Evolutionary conservation across 2,797 vertebrate species (phyloP).

Genomic region (Xenentodon cancila): DNA sequence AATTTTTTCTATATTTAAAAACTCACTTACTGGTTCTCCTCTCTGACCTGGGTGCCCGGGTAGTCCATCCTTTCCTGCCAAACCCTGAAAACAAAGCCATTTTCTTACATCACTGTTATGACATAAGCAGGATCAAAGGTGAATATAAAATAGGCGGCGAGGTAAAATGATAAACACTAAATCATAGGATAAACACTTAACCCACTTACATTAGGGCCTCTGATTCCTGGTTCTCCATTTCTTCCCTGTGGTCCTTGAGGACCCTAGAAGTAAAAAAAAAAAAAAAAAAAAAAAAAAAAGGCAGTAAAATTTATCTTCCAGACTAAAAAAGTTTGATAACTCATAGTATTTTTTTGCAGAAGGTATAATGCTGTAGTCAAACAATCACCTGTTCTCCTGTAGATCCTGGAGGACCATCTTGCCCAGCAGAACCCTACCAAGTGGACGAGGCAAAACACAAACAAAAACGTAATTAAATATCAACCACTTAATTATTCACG

Average conservation of each 20-base stretch:
- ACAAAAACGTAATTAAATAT: slow-evolving; percentile 27
- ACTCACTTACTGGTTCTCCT: slow-evolving; percentile 88
- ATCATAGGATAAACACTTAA: slow-evolving; percentile 19
- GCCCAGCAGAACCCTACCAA: slow-evolving; percentile 87
- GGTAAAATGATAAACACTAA: slow-evolving; percentile 1
- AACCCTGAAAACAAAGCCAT: slow-evolving; percentile 81
- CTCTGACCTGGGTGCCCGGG: slow-evolving; percentile 93
- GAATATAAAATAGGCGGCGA: slow-evolving; percentile 9
- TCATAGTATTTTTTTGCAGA: neutral
- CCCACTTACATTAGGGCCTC: slow-evolving; percentile 89
- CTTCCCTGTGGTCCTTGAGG: slow-evolving; percentile 88
- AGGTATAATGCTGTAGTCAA: neutral
- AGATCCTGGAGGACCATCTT: slow-evolving; percentile 86
- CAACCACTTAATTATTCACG: slow-evolving; percentile 11
- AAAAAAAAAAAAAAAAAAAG: no score
- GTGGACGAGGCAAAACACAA: slow-evolving; percentile 18
- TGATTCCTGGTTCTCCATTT: slow-evolving; percentile 86
- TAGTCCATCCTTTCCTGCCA: slow-evolving; percentile 89
- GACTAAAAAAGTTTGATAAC: slow-evolving; percentile 1
- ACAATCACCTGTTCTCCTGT: slow-evolving; percentile 87
- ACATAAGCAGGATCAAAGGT: slow-evolving; percentile 7
- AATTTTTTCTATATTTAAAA: slow-evolving; percentile 1
- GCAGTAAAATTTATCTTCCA: slow-evolving; percentile 3
- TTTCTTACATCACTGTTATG: slow-evolving; percentile 26
- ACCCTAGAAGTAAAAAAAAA: slow-evolving; percentile 80